phyloP scores from a whole-genome alignment of 2,113 vertebrate genomes.

The Tenrec ecaudatus region DNA sequence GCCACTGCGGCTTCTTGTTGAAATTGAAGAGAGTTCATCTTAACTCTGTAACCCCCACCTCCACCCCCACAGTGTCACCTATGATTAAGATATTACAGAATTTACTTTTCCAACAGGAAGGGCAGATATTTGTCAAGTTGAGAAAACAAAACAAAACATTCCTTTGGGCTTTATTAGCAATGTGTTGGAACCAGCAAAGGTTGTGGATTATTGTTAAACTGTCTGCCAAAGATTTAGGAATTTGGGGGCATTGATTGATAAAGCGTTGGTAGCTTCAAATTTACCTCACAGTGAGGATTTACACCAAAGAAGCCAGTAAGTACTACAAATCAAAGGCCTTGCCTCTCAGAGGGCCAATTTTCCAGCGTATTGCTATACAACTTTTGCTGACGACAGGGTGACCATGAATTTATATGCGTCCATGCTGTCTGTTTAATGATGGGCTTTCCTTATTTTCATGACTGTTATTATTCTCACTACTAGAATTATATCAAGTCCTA shows the following conservation, averaged over 20 bases:
- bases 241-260: background rate
- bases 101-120: conserved; percentile 11
- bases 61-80: background rate
- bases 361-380: background rate
- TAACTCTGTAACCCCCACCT: background rate
- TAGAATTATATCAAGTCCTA: too few species aligned
- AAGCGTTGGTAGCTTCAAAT: background rate
- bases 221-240: background rate
- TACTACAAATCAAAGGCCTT: background rate
- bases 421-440: too few species aligned
- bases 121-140: background rate
- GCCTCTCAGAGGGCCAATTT: background rate
- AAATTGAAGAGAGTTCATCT: background rate
- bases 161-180: too few species aligned
- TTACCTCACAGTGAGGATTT: background rate
- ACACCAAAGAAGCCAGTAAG: background rate
- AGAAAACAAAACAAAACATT: too few species aligned
- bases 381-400: background rate
- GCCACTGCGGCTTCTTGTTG: background rate
- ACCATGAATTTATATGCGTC: background rate
- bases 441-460: too few species aligned
- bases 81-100: background rate
- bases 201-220: too few species aligned
- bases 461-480: too few species aligned
- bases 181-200: background rate